Percentiles rank a stretch among this genome's conserved stretches.
phyloP scores from a whole-genome alignment of 1,140 invertebrate genomes.

The Reticulitermes speratus region DNA sequence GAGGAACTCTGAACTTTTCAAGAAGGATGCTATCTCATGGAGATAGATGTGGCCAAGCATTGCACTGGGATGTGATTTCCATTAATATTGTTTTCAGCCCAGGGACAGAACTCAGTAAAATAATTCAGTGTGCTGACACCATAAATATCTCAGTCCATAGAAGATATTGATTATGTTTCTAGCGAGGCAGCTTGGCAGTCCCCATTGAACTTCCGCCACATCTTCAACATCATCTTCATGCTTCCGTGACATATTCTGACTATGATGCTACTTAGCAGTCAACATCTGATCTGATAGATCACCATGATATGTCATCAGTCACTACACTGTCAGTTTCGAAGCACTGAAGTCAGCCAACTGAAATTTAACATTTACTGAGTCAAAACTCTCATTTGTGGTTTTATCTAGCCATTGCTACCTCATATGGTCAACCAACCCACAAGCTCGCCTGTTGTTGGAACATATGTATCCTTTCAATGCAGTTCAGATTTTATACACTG shows the following conservation, averaged over 20 bases:
- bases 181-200: slow-evolving; percentile 49
- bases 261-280: slow-evolving; percentile 25
- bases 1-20: too few species aligned
- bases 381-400: not conserved
- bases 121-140: too few species aligned
- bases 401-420: not conserved
- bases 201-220: slow-evolving; percentile 49
- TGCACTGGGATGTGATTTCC: too few species aligned
- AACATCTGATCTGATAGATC: not conserved
- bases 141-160: too few species aligned
- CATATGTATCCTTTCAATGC: not conserved
- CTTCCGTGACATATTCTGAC: slow-evolving; percentile 33
- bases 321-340: not conserved
- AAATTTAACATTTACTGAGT: not conserved
- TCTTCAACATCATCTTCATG: slow-evolving; percentile 47
- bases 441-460: not conserved
- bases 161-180: slow-evolving; percentile 28
- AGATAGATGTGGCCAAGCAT: too few species aligned
- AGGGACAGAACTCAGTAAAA: too few species aligned
- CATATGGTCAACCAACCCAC: not conserved
- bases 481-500: not conserved
- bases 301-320: not conserved
- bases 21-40: too few species aligned
- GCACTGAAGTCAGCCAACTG: not conserved
- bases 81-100: too few species aligned